A percentile compares a stretch with the other conserved stretches of the same genome.
Evolutionary conservation across 1,140 invertebrate genomes (phyloP).

Genomic region (Pseudomyrmex cubaensis): DNA sequence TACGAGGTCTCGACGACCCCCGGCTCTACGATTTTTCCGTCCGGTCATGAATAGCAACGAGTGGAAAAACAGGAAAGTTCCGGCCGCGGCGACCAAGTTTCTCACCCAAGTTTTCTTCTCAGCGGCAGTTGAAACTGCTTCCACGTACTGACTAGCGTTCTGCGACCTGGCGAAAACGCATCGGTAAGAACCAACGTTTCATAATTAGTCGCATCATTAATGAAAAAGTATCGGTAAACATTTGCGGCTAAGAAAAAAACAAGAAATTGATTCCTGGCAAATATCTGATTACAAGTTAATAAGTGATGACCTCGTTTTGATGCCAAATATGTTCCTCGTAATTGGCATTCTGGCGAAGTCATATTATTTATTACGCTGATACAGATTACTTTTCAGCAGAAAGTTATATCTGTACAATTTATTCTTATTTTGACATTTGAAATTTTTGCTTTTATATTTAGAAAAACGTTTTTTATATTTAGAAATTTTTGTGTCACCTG

Average conservation of each 20-base stretch:
- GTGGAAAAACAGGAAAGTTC: conserved; percentile 80
- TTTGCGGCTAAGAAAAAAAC: not conserved
- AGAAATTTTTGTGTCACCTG: no score
- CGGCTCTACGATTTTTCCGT: conserved; percentile 77
- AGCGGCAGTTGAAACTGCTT: conserved; percentile 48
- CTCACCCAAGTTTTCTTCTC: conserved; percentile 61
- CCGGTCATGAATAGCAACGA: conserved; percentile 81
- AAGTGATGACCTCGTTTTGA: no score
- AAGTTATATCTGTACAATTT: no score
- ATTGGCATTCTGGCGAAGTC: no score
- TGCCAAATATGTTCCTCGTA: no score
- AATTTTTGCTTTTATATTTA: no score
- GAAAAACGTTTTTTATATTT: no score
- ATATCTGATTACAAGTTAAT: not conserved
- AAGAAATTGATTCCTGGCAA: not conserved
- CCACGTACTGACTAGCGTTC: conserved; percentile 29
- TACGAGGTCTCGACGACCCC: conserved; percentile 64
- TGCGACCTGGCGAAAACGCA: conserved; percentile 41
- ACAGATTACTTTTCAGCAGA: no score
- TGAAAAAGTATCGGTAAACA: conserved; percentile 34
- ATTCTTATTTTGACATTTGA: no score
- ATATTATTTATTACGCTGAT: no score
- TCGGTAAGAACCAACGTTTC: conserved; percentile 37
- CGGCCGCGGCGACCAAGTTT: conserved; percentile 67
- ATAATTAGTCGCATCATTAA: conserved; percentile 63